Base-by-base conservation (phyloP, 2,797 vertebrate species). In the Luscinia megarhynchos region DNA sequence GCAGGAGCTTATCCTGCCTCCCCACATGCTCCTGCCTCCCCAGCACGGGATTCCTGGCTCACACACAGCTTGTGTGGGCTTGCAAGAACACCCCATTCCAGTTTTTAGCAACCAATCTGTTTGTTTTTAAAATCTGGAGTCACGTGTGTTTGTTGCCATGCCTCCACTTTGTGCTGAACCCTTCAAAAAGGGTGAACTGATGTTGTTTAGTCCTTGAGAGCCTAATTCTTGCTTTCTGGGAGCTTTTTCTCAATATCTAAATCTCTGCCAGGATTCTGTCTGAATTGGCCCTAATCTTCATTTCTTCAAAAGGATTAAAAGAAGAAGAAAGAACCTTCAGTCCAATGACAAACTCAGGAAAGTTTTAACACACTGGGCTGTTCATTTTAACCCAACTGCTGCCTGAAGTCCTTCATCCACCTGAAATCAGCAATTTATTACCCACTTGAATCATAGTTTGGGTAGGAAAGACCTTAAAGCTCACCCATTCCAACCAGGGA, bases 171-270 rank as follows among this genome's bases (percentile, higher is more conserved):
- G 40, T 3, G 2, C 6, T 51, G 32, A 30, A 66, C 48, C 15
- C 72, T 74, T 41, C 34, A 10, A 54, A 82, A 63, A 1, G 10
- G 40, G 19, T 7, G 17, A 66, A 12, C 8, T 7, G 3, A 57
- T 0, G 0, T 5, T 16, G 9, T 11, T 51, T 3, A 4, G 53
- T 32, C 36, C n/a, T 54, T 13, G 12, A 84, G 70, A 59, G 30
- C 3, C 34, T 1, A 2, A 6, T 10, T 36, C 24, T 6, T 68
- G 24, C 45, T 46, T 91, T 46, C 61, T 13, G 8, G 32, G 15
- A 41, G 27, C 1, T 3, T 38, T 84, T 76, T 73, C 34, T 61
- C 30, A 50, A 3, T 3, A 43, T 10, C 4, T 58, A 27, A 19
- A 54, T 20, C 73, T 63, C 32, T 41, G 48, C 73, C 75, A 89